phyloP scores from a whole-genome alignment of 2,113 vertebrate genomes.

The Melozone crissalis region DNA sequence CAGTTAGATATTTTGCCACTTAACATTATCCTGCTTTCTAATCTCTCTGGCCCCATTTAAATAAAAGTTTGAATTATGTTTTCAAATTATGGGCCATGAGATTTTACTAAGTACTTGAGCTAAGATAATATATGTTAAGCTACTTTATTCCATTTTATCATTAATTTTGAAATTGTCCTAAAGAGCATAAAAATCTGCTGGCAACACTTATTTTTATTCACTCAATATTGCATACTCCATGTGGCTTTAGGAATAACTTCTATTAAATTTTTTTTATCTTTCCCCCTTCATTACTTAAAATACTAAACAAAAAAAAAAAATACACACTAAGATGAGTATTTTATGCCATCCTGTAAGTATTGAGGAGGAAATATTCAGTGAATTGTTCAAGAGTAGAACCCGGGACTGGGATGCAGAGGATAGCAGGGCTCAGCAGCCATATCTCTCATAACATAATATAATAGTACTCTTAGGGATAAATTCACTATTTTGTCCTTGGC shows the following conservation, averaged over 20 bases:
- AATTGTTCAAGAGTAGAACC: not conserved
- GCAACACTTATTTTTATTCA: not conserved
- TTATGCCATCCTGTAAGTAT: not conserved
- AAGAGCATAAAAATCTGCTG: not conserved
- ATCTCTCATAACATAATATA: not conserved
- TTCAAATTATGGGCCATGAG: not conserved
- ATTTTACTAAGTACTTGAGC: not conserved
- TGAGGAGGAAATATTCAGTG: not conserved
- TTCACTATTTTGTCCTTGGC: not conserved
- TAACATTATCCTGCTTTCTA: conserved; percentile 20
- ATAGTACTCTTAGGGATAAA: not conserved
- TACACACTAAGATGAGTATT: not conserved
- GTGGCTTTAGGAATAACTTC: not conserved
- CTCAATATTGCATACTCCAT: not conserved
- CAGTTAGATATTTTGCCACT: not conserved
- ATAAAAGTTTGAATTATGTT: not conserved
- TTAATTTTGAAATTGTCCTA: not conserved
- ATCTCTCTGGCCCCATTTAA: not conserved
- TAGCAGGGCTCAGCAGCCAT: not conserved
- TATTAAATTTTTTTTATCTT: not conserved
- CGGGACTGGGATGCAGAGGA: not conserved
- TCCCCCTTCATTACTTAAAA: not conserved
- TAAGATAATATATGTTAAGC: not conserved
- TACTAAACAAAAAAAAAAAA: not conserved
- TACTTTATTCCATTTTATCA: not conserved